Percentiles rank a stretch among this genome's conserved stretches.
These are phyloP conservation scores for Masticophis lateralis DNA, from an alignment of 2,797 vertebrate species.

Conservation along the genomic window DNA sequence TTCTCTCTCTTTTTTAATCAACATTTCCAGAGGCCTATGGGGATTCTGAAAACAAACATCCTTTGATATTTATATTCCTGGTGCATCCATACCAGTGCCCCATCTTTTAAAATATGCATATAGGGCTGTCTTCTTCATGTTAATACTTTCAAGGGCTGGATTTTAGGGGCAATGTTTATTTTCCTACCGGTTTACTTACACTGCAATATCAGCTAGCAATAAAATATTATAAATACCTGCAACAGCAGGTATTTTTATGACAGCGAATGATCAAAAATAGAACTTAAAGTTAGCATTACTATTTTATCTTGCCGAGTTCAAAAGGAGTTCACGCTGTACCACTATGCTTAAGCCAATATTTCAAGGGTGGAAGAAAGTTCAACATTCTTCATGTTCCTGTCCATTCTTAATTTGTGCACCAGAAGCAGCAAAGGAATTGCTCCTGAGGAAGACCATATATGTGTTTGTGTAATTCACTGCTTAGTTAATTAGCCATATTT, in stretches of 20 bases:
- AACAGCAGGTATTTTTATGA: neutral
- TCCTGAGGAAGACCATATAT: neutral
- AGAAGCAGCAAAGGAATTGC: neutral
- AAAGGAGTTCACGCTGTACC: neutral
- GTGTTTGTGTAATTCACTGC: neutral
- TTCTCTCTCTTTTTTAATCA: neutral
- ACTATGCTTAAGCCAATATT: neutral
- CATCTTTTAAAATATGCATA: slow-evolving; percentile 4
- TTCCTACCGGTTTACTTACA: slow-evolving; percentile 11
- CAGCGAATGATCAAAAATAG: neutral
- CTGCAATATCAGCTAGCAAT: neutral
- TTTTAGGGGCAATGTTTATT: slow-evolving; percentile 13
- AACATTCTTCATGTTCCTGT: neutral
- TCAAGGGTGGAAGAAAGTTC: neutral
- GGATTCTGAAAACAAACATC: neutral
- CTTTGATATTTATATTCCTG: neutral
- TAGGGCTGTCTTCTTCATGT: slow-evolving; percentile 17
- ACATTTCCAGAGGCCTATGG: neutral
- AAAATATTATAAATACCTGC: neutral
- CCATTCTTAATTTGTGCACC: neutral
- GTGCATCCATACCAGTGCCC: neutral
- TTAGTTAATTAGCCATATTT: neutral
- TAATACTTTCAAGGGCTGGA: neutral
- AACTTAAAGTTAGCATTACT: slow-evolving; percentile 15
- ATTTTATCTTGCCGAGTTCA: neutral